phyloP scores from a whole-genome alignment of 2,113 vertebrate genomes.

The Lota lota region DNA sequence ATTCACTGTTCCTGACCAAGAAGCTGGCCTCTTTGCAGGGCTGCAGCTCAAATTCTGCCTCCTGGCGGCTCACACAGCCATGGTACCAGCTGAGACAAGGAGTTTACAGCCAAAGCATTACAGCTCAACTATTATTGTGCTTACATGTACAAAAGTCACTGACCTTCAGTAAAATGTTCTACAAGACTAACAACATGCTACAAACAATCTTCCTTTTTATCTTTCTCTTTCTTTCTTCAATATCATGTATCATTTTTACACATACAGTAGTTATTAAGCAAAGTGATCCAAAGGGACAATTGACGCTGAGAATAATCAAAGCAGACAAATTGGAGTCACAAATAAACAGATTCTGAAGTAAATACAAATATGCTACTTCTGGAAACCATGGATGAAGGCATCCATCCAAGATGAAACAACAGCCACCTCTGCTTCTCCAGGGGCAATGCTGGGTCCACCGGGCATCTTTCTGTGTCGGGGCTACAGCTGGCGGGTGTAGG shows the following conservation, averaged over 20 bases:
- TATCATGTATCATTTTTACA: too few relatives aligned
- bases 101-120: too few relatives aligned
- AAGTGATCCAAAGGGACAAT: too few relatives aligned
- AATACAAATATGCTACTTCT: too few relatives aligned
- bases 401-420: background rate
- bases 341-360: too few relatives aligned
- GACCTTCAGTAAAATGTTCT: too few relatives aligned
- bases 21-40: conserved; percentile 84
- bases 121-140: too few relatives aligned
- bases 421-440: conserved; percentile 85
- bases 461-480: conserved; percentile 56
- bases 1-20: conserved; percentile 87
- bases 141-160: too few relatives aligned
- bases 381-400: background rate
- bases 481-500: conserved; percentile 14
- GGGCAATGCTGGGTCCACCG: conserved; percentile 77
- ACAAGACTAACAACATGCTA: too few relatives aligned
- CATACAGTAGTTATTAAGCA: too few relatives aligned
- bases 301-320: background rate
- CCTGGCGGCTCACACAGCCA: conserved; percentile 80
- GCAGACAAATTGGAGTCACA: background rate
- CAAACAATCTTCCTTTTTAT: too few relatives aligned
- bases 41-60: conserved; percentile 84
- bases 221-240: too few relatives aligned
- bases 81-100: conserved; percentile 82